Base-by-base conservation (phyloP, 2,888 invertebrate genomes). In the Xanthia togata region DNA sequence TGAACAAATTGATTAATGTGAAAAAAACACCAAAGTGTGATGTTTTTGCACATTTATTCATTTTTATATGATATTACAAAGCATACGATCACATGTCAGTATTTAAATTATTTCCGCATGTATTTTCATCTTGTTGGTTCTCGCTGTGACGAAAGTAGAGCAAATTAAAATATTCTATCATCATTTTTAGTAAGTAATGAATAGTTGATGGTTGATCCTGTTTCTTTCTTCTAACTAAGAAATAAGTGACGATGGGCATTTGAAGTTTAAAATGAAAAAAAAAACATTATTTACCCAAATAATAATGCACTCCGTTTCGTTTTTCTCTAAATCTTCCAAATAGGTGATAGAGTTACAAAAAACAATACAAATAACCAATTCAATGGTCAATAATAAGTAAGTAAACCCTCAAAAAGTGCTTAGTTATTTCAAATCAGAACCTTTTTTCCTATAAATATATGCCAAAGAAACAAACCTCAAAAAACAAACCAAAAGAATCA, bases 111-210 rank as follows among this genome's bases (percentile, higher is more conserved):
- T 68, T 26, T 17, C 82, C 62, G 62, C 38, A 12, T 26, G 31
- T 57, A 23, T 63, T 68, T 72, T 79, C 70, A 77, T 77, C 47
- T 82, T 31, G 74, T 70, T 72, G 60, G 5, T 20, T 9, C 8
- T 38, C n/a, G 20, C 41, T 79, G 77, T 77, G 73, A 71, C 80
- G 44, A 83, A 65, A 59, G 31, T 41, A 53, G 14, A 63, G 4
- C 50, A 53, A 63, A 78, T 78, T 57, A 9, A 17, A 44, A 65
- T 31, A 60, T 53, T n/a, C n/a, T n/a, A 55, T 6, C 41, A 14
- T n/a, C 12, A 14, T 31, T 59, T 59, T 26, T 57, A 17, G 6
- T 38, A 26, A 8, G 20, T 38, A 38, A 67, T 60, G 41, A 2
- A 50, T 59, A n/a, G 20, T 50, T 17, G 17, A 38, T 5, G 8